Evolutionary conservation across 2,888 invertebrate species (phyloP).

Genomic region (Pomacea canaliculata): DNA sequence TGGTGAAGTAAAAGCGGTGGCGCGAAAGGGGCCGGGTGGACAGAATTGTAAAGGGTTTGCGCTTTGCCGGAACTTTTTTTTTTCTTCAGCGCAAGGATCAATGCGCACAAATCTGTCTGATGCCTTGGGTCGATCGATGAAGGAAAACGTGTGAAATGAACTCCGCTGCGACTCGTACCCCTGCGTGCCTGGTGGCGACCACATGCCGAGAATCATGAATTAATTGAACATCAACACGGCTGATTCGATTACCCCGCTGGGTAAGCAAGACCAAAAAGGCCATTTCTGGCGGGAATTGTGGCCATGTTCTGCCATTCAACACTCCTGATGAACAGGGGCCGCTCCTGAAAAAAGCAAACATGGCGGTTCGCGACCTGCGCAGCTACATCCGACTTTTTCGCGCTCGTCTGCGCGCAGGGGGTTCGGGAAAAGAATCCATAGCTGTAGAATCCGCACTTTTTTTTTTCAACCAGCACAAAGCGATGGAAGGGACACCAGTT

Average conservation of each 20-base stretch:
- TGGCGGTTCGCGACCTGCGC: constrained; percentile 2
- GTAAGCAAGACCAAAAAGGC: constrained; percentile 11
- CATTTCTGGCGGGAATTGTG: constrained; percentile 11
- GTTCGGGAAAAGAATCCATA: neutral
- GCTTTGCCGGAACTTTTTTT: neutral
- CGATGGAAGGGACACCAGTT: neutral
- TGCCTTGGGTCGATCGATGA: constrained; percentile 1
- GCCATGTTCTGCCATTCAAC: constrained; percentile 12
- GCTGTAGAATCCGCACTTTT: neutral
- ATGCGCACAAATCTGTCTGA: constrained; percentile 18
- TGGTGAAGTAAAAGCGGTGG: no score
- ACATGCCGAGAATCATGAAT: constrained; percentile 20
- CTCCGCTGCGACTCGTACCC: constrained; percentile 3
- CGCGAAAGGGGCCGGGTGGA: no score
- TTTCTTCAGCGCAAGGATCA: neutral
- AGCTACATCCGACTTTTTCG: neutral
- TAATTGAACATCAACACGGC: constrained; percentile 28
- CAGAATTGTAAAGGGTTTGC: constrained; percentile 7
- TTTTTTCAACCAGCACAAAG: neutral
- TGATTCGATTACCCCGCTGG: constrained; percentile 23
- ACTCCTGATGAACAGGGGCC: neutral
- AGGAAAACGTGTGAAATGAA: constrained; percentile 13
- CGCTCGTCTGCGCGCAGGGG: neutral
- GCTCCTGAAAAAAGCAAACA: constrained; percentile 11
- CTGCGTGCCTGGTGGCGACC: neutral